Evolutionary conservation across 2,797 vertebrate genomes (phyloP).

Genomic region (Falco concolor): DNA sequence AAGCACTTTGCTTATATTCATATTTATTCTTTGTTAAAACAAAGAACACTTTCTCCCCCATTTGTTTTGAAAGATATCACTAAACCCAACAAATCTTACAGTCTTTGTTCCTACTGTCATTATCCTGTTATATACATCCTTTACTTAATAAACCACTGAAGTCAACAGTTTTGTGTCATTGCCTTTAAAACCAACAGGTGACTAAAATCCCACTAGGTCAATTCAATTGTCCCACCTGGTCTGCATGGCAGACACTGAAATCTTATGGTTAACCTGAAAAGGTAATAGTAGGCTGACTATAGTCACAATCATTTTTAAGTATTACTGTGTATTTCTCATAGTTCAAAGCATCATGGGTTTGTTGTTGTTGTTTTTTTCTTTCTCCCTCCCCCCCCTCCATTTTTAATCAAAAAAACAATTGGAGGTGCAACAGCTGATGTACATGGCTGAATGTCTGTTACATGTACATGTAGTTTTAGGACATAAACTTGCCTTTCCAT

Average conservation of each 20-base stretch:
- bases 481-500: background rate
- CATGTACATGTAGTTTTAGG: accelerated
- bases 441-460: background rate
- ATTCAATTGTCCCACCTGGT: background rate
- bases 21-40: background rate
- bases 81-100: background rate
- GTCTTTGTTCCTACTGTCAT: background rate
- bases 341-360: background rate
- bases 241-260: background rate
- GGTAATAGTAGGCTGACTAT: background rate
- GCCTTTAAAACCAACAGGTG: background rate
- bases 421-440: background rate
- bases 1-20: background rate
- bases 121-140: background rate
- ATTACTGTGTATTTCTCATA: background rate
- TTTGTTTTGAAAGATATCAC: background rate
- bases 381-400: no score
- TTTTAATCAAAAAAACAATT: background rate
- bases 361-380: no score
- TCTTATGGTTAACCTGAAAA: background rate
- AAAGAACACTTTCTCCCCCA: background rate
- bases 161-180: background rate
- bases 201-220: background rate
- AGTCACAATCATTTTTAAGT: background rate
- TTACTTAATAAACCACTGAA: background rate